Base-by-base conservation (phyloP, 2,113 vertebrate genomes). In the Abramis brama region DNA sequence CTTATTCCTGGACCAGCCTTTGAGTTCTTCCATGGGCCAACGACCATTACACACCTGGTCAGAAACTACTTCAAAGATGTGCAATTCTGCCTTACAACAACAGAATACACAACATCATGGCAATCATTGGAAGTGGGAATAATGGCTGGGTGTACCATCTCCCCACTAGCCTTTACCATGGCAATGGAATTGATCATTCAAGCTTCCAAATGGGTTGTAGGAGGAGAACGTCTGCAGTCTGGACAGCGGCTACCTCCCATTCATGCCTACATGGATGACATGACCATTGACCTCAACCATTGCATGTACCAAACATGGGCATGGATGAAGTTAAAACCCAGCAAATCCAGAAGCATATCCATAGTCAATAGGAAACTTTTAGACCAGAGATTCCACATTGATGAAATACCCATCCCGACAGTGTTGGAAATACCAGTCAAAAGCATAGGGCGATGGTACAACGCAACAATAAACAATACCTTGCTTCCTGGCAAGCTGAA, bases 291-390 rank as follows among this genome's bases (percentile, higher is more conserved):
- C 71, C 21, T 74, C 71, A 47, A 47, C 71, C 5, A 47, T 74
- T 25, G 10, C 71, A n/a, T 74, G 39, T 47, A 74, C 23, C 10
- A 74, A 47, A 47, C 0, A 6, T 6, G 36, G 5, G 36, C 59
- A 21, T 5, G 55, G 10, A 76, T 66, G 43, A 85, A 78, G n/a
- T 5, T 85, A 25, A 85, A 79, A 25, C 62, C 60, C 57, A 70
- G 25, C 10, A 85, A 79, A 64, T 64, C 71, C 5, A 62, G 57
- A 62, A 85, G 73, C 25, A 78, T 50, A 2, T 39, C 83, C 39
- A 85, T 68, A 21, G 55, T 52, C 43, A 85, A 21, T 66, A 43
- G 59, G n/a, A 66, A 78, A 47, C 39, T 85, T 3, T 0, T 50
- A 33, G 30, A 33, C 8, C 60, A 78, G 23, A 85, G 60, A 36